phyloP scores from a whole-genome alignment of 2,888 invertebrate species.

The Phyto melanocephala region DNA sequence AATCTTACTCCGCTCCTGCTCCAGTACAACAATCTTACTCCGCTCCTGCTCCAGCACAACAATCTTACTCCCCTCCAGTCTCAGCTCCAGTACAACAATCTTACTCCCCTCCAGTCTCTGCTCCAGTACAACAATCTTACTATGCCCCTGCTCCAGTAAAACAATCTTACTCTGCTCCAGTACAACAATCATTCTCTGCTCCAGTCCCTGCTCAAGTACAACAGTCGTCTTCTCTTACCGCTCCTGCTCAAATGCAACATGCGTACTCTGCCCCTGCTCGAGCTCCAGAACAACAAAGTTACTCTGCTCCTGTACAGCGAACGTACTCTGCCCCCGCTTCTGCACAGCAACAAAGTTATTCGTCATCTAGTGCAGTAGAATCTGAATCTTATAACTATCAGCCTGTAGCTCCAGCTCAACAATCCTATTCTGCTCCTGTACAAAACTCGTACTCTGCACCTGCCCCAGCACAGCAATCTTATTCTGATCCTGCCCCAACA shows the following conservation, averaged over 20 bases:
- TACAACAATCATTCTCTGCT: conserved; percentile 7
- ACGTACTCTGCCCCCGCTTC: background rate
- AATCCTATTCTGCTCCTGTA: background rate
- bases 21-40: conserved; percentile 25
- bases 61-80: background rate
- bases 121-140: conserved; percentile 40
- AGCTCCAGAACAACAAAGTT: conserved; percentile 1
- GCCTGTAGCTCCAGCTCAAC: background rate
- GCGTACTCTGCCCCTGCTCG: background rate
- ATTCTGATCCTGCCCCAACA: conserved; percentile 21
- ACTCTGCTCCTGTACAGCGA: conserved; percentile 7
- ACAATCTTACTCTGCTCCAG: conserved; percentile 5
- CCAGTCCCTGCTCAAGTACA: conserved; percentile 6
- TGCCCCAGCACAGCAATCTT: conserved; percentile 6
- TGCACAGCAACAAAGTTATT: conserved; percentile 16
- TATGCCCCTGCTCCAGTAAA: conserved; percentile 42
- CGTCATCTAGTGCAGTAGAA: conserved; percentile 21
- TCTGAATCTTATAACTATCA: conserved; percentile 1
- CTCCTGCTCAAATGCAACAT: background rate
- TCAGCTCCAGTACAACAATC: conserved; percentile 36
- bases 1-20: conserved; percentile 27
- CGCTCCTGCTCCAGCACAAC: conserved; percentile 45
- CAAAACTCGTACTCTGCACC: background rate
- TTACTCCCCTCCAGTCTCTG: background rate
- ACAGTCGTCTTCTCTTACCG: no score